Base-by-base conservation (phyloP, 1,140 invertebrate genomes). In the Neodiprion virginianus region DNA sequence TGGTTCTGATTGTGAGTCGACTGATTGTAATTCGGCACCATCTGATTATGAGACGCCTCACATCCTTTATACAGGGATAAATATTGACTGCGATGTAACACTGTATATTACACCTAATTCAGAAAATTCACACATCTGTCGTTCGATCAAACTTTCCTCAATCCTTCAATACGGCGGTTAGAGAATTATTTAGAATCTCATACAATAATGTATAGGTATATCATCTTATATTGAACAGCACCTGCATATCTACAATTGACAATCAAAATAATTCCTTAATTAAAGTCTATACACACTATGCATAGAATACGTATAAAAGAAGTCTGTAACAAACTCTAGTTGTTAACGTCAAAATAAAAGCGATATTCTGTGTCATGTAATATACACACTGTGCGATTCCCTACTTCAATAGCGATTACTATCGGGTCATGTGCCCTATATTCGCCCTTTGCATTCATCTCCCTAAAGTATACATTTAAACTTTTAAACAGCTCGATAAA, bases 331-430 rank as follows among this genome's bases (percentile, higher is more conserved):
- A 73, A 53, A 23, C 71, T 53, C 23, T 80, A 72, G 53, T 53
- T 78, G 79, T 80, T 77, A 72, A 79, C 73, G 76, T 78, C 66
- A 23, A 77, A 80, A 79, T 76, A 79, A 79, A 77, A 70, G 9
- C 66, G 67, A 61, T 61, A 61, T 61, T 61, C 53, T 61, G 53
- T 61, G 53, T 61, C 53, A 61, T 61, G 3, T 14, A 40, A 40
- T 40, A 40, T 61, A 7, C 0, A 40, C 5, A 40, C 28, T 5
- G 28, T 40, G 28, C 28, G 28, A 40, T 21, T 21, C 28, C 28
- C 28, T 5, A 5, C 28, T 40, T 5, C 5, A 40, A 40, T 40
- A 40, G 5, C 28, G 28, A 40, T 40, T 40, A 40, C 28, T 40
- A 40, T 40, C 28, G 5, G 28, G 28, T 2, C 5, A 40, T 40